These are phyloP conservation scores for Odiellus spinosus DNA, from an alignment of 2,888 invertebrate species.

Conservation along the genomic window DNA sequence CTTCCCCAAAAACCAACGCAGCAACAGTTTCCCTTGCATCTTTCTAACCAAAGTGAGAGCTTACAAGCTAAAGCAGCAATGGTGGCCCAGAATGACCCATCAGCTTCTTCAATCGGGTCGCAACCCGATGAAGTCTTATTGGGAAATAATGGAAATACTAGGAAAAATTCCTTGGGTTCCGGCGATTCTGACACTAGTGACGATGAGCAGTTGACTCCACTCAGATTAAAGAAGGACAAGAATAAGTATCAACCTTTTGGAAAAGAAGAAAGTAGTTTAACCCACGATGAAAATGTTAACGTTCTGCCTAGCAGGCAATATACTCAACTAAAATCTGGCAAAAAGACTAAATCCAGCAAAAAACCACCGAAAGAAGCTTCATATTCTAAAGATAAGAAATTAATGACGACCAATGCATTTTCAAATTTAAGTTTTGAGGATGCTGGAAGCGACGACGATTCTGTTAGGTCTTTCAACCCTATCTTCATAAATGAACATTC, in stretches of 20 bases:
- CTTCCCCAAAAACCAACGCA: conserved; percentile 6
- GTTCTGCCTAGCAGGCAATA: conserved; percentile 10
- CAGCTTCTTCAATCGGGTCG: background rate
- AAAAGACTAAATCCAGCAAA: conserved; percentile 13
- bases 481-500: too few relatives aligned
- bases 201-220: conserved; percentile 13
- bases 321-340: conserved; percentile 13
- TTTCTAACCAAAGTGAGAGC: conserved; percentile 5
- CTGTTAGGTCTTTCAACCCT: background rate
- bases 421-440: conserved; percentile 21
- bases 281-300: conserved; percentile 17
- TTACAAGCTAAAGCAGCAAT: background rate
- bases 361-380: conserved; percentile 11
- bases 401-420: conserved; percentile 15
- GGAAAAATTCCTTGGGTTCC: conserved; percentile 15
- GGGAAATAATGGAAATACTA: background rate
- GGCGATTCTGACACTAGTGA: conserved; percentile 17
- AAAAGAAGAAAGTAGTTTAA: conserved; percentile 12
- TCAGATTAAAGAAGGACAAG: conserved; percentile 8
- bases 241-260: conserved; percentile 15
- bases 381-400: conserved; percentile 5
- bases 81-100: background rate
- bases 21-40: conserved; percentile 5
- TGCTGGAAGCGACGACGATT: conserved; percentile 15
- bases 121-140: too few relatives aligned